These are phyloP conservation scores for Mus musculus DNA, from an alignment of 2,113 vertebrate species.

Conservation along the genomic window DNA sequence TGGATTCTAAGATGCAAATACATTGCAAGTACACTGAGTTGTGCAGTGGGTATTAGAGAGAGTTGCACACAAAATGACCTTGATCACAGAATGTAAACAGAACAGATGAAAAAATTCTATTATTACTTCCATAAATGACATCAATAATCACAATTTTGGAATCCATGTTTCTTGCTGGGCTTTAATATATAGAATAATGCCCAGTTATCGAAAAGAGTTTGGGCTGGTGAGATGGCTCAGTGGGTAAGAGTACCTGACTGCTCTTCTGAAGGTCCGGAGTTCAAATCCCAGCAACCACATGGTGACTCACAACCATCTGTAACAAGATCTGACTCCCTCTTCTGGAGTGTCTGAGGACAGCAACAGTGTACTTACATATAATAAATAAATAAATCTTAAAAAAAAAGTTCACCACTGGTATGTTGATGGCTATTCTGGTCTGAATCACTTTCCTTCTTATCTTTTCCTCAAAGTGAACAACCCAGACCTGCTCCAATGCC, in stretches of 20 bases:
- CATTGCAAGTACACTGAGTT: fast-evolving
- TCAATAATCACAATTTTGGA: fast-evolving
- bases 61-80: fast-evolving
- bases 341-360: no score
- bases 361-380: no score
- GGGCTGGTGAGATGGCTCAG: no score
- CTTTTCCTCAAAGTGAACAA: constrained; percentile 80
- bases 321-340: no score
- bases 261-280: no score
- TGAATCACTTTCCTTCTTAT: neutral
- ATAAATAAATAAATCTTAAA: no score
- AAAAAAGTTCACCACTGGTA: neutral
- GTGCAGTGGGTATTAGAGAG: no score
- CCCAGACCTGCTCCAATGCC: constrained; percentile 90
- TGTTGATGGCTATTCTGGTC: fast-evolving
- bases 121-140: neutral
- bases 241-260: no score
- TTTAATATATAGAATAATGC: fast-evolving
- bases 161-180: neutral
- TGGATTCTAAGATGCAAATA: neutral
- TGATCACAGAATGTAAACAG: neutral
- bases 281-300: no score
- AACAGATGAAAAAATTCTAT: no score
- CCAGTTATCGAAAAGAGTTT: no score
- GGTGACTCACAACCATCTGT: no score